phyloP scores from a whole-genome alignment of 2,888 invertebrate genomes.

The Cantharis rufa region DNA sequence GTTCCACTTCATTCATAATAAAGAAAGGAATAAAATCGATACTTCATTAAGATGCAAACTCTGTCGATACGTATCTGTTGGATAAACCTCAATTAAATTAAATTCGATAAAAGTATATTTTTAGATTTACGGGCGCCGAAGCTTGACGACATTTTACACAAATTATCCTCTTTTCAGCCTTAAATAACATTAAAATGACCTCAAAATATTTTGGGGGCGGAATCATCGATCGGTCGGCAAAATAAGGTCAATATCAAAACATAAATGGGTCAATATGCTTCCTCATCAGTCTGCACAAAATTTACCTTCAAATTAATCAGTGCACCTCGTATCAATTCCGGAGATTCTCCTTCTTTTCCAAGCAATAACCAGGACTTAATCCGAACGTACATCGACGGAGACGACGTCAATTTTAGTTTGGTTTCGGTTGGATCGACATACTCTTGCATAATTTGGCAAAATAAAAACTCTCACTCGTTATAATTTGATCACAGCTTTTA shows the following conservation, averaged over 20 bases:
- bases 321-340: conserved; percentile 41
- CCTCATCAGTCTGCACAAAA: not conserved
- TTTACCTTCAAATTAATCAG: conserved; percentile 45
- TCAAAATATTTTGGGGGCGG: conserved; percentile 1
- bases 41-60: conserved; percentile 6
- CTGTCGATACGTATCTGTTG: not conserved
- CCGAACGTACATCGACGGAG: conserved; percentile 44
- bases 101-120: not conserved
- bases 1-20: not conserved
- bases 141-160: not conserved
- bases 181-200: not conserved
- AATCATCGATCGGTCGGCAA: conserved; percentile 4
- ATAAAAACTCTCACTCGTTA: not conserved
- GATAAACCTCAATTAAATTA: not conserved
- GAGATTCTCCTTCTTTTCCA: conserved; percentile 37
- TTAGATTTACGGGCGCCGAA: not conserved
- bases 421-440: conserved; percentile 37
- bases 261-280: conserved; percentile 11
- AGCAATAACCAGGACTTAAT: conserved; percentile 46
- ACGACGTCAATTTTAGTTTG: conserved; percentile 31
- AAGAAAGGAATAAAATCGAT: conserved; percentile 2
- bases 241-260: conserved; percentile 19
- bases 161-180: not conserved
- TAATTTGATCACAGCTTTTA: not conserved
- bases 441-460: conserved; percentile 36